phyloP scores from a whole-genome alignment of 2,888 invertebrate genomes.

The Falcaria lacertinaria region DNA sequence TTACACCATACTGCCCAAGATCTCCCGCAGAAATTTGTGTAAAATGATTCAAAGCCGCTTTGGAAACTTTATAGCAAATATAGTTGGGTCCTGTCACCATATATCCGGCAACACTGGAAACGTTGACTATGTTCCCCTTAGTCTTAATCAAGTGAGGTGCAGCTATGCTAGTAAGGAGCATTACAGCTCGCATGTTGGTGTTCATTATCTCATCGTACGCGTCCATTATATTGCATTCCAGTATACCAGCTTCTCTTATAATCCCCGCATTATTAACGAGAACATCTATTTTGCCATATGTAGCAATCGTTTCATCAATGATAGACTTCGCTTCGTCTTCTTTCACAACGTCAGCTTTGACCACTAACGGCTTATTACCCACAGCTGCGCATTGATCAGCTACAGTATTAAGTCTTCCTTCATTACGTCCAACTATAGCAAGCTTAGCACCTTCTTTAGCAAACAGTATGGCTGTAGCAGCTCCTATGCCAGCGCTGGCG shows the following conservation, averaged over 20 bases:
- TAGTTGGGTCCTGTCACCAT: slow-evolving; percentile 1
- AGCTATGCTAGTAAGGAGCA: slow-evolving; percentile 16
- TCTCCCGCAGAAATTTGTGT: slow-evolving; percentile 85
- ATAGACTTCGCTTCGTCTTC: slow-evolving; percentile 22
- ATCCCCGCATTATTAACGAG: slow-evolving; percentile 39
- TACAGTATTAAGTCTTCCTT: slow-evolving; percentile 12
- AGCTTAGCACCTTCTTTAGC: slow-evolving; percentile 24
- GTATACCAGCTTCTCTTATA: slow-evolving; percentile 9
- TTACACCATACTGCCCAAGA: slow-evolving; percentile 74
- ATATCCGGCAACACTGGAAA: slow-evolving; percentile 14
- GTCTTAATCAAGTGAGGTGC: slow-evolving; percentile 22
- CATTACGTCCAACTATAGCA: slow-evolving; percentile 18
- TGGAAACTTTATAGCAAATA: slow-evolving; percentile 19
- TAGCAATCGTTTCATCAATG: slow-evolving; percentile 23
- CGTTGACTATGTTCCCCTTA: slow-evolving; percentile 24
- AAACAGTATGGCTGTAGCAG: slow-evolving; percentile 29
- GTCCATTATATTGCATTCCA: slow-evolving; percentile 17
- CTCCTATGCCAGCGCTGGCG: slow-evolving; percentile 38
- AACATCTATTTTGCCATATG: slow-evolving; percentile 31
- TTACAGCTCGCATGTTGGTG: slow-evolving; percentile 22
- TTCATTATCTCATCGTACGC: slow-evolving; percentile 19
- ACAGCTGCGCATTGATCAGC: slow-evolving; percentile 15
- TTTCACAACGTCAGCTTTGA: slow-evolving; percentile 28
- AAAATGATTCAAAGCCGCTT: slow-evolving; percentile 82
- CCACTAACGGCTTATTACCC: slow-evolving; percentile 16